A percentile compares a stretch with the other conserved stretches of the same genome.
phyloP scores from a whole-genome alignment of 2,113 vertebrate genomes.

The Clarias batrachus region DNA sequence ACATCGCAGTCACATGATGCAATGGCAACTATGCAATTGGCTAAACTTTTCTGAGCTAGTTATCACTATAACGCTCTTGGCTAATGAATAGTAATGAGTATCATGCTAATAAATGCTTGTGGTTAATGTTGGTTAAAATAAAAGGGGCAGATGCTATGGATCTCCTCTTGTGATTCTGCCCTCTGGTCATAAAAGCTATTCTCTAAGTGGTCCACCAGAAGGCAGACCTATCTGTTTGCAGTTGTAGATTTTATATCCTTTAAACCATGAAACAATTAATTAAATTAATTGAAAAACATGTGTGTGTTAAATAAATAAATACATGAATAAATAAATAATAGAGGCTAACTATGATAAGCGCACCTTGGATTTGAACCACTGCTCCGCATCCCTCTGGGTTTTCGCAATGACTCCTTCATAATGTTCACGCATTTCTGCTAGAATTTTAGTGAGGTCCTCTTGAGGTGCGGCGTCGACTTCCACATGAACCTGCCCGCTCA shows the following conservation, averaged over 20 bases:
- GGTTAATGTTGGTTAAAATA: neutral
- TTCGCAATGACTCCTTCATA: conserved; percentile 80
- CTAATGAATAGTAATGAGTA: neutral
- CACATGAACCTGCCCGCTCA: conserved; percentile 71
- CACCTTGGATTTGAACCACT: conserved; percentile 65
- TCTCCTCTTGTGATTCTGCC: neutral
- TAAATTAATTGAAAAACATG: neutral
- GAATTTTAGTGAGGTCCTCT: conserved; percentile 61
- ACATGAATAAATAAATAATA: neutral
- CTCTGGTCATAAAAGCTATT: neutral
- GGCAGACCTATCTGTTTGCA: neutral
- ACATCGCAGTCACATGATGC: neutral
- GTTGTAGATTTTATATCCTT: neutral
- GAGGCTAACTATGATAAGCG: neutral
- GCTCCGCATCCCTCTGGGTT: conserved; percentile 75
- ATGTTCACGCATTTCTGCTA: conserved; percentile 76
- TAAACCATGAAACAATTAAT: neutral
- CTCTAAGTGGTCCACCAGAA: neutral
- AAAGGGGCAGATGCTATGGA: neutral
- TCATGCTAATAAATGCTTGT: neutral
- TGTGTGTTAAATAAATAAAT: neutral
- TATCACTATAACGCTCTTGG: neutral
- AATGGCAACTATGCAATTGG: neutral
- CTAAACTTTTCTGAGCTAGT: neutral
- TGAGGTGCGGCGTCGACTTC: conserved; percentile 70